These are phyloP conservation scores for Pseudocheirus occidentalis DNA, from an alignment of 2,797 vertebrate genomes.

Conservation along the genomic window DNA sequence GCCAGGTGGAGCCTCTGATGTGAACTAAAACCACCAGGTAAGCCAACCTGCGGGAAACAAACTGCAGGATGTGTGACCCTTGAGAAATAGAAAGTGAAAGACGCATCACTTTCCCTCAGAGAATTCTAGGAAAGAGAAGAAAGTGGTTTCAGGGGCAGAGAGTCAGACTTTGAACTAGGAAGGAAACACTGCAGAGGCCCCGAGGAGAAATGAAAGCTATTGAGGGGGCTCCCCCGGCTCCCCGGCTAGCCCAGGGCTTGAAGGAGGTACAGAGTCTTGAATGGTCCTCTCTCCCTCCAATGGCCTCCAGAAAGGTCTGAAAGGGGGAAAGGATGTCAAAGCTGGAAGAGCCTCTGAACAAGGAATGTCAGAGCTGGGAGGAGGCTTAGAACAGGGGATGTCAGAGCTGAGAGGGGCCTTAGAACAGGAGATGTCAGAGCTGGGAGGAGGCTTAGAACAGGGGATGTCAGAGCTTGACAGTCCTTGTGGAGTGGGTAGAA, in stretches of 20 bases:
- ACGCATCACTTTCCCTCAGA: conserved; percentile 62
- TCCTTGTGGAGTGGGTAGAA: not conserved
- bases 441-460: not conserved
- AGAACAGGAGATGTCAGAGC: too few relatives aligned
- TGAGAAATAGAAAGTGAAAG: conserved; percentile 76
- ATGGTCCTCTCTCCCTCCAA: not conserved
- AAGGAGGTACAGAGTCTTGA: not conserved
- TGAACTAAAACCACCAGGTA: not conserved
- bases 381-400: too few relatives aligned
- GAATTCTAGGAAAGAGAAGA: conserved; percentile 73
- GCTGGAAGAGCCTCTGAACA: conserved; percentile 39
- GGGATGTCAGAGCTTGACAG: not conserved
- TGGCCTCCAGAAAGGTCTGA: conserved; percentile 33
- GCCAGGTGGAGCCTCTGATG: not conserved
- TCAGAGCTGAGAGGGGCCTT: too few relatives aligned
- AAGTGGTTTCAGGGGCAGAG: conserved; percentile 28
- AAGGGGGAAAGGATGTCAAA: conserved; percentile 61
- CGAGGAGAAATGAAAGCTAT: not conserved
- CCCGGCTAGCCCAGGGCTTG: not conserved
- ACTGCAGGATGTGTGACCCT: not conserved
- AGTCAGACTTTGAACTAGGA: not conserved
- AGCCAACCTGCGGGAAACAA: not conserved
- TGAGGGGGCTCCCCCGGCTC: not conserved
- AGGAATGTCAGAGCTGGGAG: not conserved
- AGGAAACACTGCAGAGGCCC: not conserved